Base-by-base conservation (phyloP, 2,797 vertebrate genomes). In the Hydrocynus forskahlii region DNA sequence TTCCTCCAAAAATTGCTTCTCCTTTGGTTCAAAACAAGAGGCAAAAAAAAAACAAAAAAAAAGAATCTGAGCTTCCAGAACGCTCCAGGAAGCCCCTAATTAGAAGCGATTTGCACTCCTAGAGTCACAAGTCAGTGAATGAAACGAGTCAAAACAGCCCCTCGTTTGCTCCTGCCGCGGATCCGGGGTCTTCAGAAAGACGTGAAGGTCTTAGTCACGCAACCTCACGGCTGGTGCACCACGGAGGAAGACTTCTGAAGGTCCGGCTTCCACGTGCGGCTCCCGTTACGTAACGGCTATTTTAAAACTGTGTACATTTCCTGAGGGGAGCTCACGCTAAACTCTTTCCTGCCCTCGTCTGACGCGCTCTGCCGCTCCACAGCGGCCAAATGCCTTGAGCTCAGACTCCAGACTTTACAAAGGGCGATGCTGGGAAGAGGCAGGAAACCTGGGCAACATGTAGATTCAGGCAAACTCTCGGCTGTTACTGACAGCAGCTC, bases 291-390 rank as follows among this genome's bases (percentile, higher is more conserved):
- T 93, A 94, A 94, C 79, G 75, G 77, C 92, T 94, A 92, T 93
- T 94, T 93, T 93, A 91, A 89, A 92, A 89, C 62, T 88, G 87
- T 85, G 90, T 90, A 91, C 89, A 91, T 92, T 94, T 94, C 92
- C 93, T 91, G 85, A 85, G 89, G 86, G 81, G 78, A 85, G 86
- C 84, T 85, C 85, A 64, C 83, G 88, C 90, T 89, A 87, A 87
- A 86, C 79, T 73, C 76, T 69, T 77, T 81, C 74, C 82, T 82
- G 78, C 82, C 54, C 63, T 75, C 67, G n/a, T 75, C 71, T 70
- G 67, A 62, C 59, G 70, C 73, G 57, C 81, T 71, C n/a, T 70
- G 63, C 75, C 38, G 73, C 66, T 68, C 35, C 66, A 77, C 82
- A 79, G 81, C 69, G 29, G 35, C 50, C 71, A 71, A 73, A 82